phyloP scores from a whole-genome alignment of 2,797 vertebrate species.

The Mormyrus proboscirostris region DNA sequence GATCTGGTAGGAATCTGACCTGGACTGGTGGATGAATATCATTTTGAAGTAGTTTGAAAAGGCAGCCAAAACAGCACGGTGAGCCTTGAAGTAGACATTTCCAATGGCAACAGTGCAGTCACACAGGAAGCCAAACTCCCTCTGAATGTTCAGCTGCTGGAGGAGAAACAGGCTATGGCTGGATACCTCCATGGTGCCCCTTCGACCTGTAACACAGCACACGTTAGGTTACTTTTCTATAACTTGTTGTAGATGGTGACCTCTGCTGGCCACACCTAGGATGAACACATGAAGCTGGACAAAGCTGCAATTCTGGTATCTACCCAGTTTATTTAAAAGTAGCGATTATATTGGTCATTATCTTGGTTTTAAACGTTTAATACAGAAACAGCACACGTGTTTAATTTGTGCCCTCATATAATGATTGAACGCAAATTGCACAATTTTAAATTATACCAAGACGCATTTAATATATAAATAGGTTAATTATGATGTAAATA shows the following conservation, averaged over 20 bases:
- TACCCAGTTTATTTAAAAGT: not conserved
- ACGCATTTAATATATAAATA: not conserved
- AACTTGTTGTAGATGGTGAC: conserved; percentile 28
- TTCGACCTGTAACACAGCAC: conserved; percentile 28
- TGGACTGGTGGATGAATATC: conserved; percentile 99
- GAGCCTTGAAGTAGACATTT: conserved; percentile 97
- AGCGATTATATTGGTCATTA: not conserved
- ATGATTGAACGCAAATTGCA: not conserved
- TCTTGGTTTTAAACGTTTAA: not conserved
- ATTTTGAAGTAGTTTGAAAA: conserved; percentile 99
- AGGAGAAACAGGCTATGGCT: conserved; percentile 89
- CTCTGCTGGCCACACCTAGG: conserved; percentile 32
- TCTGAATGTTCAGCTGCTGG: conserved; percentile 92
- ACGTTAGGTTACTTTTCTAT: not conserved
- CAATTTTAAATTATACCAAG: not conserved
- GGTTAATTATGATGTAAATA: not conserved
- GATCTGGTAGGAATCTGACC: conserved; percentile 56
- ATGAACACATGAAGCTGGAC: not conserved
- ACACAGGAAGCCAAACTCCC: conserved; percentile 95
- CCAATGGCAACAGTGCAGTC: conserved; percentile 97
- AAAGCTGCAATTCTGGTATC: not conserved
- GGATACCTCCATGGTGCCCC: conserved; percentile 73
- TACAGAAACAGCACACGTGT: not conserved
- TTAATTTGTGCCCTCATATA: not conserved
- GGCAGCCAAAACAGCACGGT: conserved; percentile 88